phyloP scores from a whole-genome alignment of 2,888 invertebrate species.

The Rhopalosiphum nymphaeae region DNA sequence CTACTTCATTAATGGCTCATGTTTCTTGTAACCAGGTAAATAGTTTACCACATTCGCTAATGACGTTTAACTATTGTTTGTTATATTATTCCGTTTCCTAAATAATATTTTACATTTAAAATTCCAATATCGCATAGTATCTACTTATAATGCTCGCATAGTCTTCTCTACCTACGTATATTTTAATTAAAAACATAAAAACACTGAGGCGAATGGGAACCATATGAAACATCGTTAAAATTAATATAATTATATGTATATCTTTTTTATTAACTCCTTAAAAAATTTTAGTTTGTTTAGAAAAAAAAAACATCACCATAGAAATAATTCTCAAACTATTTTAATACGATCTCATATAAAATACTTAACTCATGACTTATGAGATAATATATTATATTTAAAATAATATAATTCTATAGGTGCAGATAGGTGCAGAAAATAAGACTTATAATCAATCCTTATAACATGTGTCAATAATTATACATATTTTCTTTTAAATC shows the following conservation, averaged over 20 bases:
- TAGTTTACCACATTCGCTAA: neutral
- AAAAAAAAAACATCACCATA: neutral
- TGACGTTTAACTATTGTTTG: neutral
- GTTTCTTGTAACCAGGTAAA: conserved; percentile 12
- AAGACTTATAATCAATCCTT: neutral
- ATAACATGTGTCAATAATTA: neutral
- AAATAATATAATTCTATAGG: neutral
- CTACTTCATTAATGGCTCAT: neutral
- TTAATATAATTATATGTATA: neutral
- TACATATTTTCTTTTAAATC: neutral
- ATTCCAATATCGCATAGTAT: neutral
- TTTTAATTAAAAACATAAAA: conserved; percentile 17
- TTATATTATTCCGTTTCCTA: neutral
- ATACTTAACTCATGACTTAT: neutral
- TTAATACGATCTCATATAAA: neutral
- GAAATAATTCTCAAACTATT: neutral
- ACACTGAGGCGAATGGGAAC: neutral
- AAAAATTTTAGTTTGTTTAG: neutral
- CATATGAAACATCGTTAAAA: neutral
- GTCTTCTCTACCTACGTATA: neutral
- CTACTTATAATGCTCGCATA: neutral
- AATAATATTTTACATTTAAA: neutral
- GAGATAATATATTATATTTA: neutral
- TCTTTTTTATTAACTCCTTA: neutral
- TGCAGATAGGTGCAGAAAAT: neutral